Base-by-base conservation (phyloP, 2,113 vertebrate genomes). In the Syrrhaptes paradoxus region DNA sequence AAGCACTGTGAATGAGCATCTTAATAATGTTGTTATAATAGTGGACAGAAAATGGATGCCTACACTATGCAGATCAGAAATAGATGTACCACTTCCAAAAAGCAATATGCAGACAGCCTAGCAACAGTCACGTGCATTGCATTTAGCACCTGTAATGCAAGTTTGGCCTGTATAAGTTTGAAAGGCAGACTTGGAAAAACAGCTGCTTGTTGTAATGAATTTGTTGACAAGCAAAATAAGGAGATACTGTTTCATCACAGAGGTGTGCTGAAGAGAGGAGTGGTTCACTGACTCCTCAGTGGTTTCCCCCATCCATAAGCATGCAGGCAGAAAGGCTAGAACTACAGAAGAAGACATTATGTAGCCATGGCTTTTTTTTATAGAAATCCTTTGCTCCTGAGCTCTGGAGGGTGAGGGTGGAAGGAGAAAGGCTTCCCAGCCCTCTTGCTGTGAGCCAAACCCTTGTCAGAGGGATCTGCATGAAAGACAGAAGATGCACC, bases 1-100 rank as follows among this genome's bases (percentile, higher is more conserved):
- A 63, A 76, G 25, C n/a, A 25, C 20, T 55, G 14, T 85, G 66
- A 87, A 82, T 62, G 32, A 85, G 41, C 15, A 77, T 57, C n/a
- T 93, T 91, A 91, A 59, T 77, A 54, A 81, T 46, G 49, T 15
- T 62, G 11, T 4, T 75, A 49, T 26, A 85, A 91, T 22, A 93
- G 41, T 9, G 26, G 54, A n/a, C 25, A 89, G 81, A 87, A 76
- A 93, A 82, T 59, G 16, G 20, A 59, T 76, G 26, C 18, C 10
- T 41, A 34, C 25, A 36, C 13, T 52, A 14, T 38, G 38, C 32
- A 74, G 22, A 36, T 63, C 48, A 84, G 70, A 89, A 85, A 72
- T 41, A 17, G 16, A 32, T 73, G 41, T 28, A 41, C 9, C 11
- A 28, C 54, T 72, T 91, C 61, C 65, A 48, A 71, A 91, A 87